A percentile compares a stretch with the other conserved stretches of the same genome.
Evolutionary conservation across 2,113 vertebrate genomes (phyloP).

Genomic region (Triplophysa dalaica): DNA sequence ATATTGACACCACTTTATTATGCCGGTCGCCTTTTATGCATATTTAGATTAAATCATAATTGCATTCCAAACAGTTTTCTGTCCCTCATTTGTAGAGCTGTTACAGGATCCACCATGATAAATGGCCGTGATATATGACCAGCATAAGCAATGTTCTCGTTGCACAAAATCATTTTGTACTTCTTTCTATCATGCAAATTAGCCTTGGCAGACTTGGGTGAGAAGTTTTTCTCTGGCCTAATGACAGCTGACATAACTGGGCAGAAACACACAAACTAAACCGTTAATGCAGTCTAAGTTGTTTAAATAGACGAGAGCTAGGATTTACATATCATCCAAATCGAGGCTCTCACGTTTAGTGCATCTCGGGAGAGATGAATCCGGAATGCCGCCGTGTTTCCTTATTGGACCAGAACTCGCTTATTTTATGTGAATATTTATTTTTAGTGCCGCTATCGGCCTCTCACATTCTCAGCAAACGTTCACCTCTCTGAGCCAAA

Average conservation of each 20-base stretch:
- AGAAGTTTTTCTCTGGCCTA: constrained; percentile 58
- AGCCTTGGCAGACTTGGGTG: constrained; percentile 59
- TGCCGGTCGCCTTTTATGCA: constrained; percentile 33
- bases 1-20: constrained; percentile 18
- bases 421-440: constrained; percentile 43
- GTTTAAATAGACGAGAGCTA: constrained; percentile 46
- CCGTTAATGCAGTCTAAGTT: constrained; percentile 48
- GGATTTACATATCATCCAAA: constrained; percentile 51
- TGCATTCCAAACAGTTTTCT: constrained; percentile 30
- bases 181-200: constrained; percentile 69
- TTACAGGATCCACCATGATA: constrained; percentile 54
- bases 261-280: constrained; percentile 25
- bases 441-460: constrained; percentile 29
- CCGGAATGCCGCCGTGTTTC: constrained; percentile 30
- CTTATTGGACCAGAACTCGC: constrained; percentile 36
- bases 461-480: constrained; percentile 37
- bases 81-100: constrained; percentile 37
- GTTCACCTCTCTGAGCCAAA: constrained; percentile 39
- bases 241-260: constrained; percentile 49
- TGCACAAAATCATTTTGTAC: constrained; percentile 61
- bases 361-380: constrained; percentile 40
- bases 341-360: constrained; percentile 33
- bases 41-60: constrained; percentile 43
- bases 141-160: constrained; percentile 46
- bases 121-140: constrained; percentile 65